phyloP scores from a whole-genome alignment of 2,888 invertebrate species.

The Ectobius pallidus region DNA sequence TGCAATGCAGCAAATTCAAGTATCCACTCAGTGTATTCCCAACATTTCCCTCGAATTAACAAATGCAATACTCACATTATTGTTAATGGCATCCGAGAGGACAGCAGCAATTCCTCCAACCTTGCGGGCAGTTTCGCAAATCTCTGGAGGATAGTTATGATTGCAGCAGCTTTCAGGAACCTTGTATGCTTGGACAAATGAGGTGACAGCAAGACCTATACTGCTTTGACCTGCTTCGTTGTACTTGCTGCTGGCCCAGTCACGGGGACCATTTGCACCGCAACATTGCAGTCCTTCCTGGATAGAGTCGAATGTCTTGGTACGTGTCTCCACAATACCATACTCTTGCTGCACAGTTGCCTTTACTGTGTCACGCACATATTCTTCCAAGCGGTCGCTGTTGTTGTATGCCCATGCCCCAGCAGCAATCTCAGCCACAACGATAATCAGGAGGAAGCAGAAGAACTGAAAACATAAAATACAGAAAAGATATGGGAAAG shows the following conservation, averaged over 20 bases:
- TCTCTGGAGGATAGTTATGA: conserved; percentile 54
- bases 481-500: conserved; percentile 38
- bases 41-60: too few relatives aligned
- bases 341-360: conserved; percentile 70
- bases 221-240: conserved; percentile 55
- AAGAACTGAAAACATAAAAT: conserved; percentile 67
- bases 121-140: conserved; percentile 60
- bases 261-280: conserved; percentile 72
- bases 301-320: conserved; percentile 69
- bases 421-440: conserved; percentile 78
- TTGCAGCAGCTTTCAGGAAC: conserved; percentile 70
- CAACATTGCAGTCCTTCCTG: conserved; percentile 75
- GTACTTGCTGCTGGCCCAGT: conserved; percentile 72
- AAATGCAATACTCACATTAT: conserved; percentile 60
- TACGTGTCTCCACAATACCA: conserved; percentile 60
- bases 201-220: conserved; percentile 58
- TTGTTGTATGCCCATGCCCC: conserved; percentile 79
- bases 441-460: conserved; percentile 74
- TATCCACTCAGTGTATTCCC: too few relatives aligned
- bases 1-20: too few relatives aligned
- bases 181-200: conserved; percentile 55
- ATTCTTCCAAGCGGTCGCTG: conserved; percentile 67
- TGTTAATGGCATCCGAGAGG: conserved; percentile 58
- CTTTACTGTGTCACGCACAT: conserved; percentile 67
- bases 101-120: conserved; percentile 57